A percentile compares a stretch with the other conserved stretches of the same genome.
phyloP scores from a whole-genome alignment of 1,140 invertebrate species.

The Sminthurinus signatus region DNA sequence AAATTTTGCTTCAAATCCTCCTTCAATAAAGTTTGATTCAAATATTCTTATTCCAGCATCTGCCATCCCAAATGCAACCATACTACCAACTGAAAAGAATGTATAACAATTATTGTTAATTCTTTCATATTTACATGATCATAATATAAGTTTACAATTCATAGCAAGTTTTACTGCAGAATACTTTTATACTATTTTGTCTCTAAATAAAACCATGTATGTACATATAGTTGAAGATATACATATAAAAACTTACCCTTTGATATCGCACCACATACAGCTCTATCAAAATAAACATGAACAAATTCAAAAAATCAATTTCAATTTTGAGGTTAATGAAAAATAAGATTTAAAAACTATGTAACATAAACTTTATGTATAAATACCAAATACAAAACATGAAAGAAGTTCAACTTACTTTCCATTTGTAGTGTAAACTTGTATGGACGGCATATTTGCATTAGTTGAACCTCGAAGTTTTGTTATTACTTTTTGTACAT shows the following conservation, averaged over 20 bases:
- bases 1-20: conserved; percentile 1
- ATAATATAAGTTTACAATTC: no score
- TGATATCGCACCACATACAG: conserved; percentile 30
- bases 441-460: conserved; percentile 20
- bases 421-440: conserved; percentile 23
- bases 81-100: no score
- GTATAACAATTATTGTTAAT: no score
- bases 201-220: no score
- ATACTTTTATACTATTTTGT: no score
- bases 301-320: not conserved
- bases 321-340: no score
- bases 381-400: not conserved
- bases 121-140: no score
- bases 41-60: conserved; percentile 24
- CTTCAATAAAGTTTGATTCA: not conserved
- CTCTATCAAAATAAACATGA: conserved; percentile 19
- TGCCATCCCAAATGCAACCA: conserved; percentile 33
- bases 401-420: conserved; percentile 15
- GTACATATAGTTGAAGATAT: no score
- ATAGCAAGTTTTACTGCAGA: no score
- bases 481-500: conserved; percentile 18
- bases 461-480: conserved; percentile 11
- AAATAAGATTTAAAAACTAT: not conserved
- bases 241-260: no score
- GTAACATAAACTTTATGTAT: not conserved